A percentile compares a stretch with the other conserved stretches of the same genome.
phyloP scores from a whole-genome alignment of 2,113 vertebrate species.

The Plestiodon gilberti region DNA sequence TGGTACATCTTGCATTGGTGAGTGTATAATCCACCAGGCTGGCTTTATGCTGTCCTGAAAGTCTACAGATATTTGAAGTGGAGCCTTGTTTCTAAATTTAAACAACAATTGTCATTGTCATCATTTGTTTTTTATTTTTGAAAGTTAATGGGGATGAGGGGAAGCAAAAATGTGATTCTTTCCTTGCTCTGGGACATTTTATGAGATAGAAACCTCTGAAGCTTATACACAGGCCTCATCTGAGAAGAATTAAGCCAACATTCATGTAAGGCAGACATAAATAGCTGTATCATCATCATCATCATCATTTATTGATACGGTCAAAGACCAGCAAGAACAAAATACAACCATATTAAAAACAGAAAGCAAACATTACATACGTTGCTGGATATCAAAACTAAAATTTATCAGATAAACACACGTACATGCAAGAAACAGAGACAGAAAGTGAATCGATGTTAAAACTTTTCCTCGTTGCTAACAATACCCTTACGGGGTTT shows the following conservation, averaged over 20 bases:
- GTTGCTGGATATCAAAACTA: too few species aligned
- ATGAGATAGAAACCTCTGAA: background rate
- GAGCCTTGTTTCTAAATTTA: conserved; percentile 57
- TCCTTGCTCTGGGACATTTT: background rate
- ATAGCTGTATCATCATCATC: background rate
- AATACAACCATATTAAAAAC: too few species aligned
- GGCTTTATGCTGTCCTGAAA: conserved; percentile 58
- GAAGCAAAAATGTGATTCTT: background rate
- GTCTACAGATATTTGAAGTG: conserved; percentile 43
- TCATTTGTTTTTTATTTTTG: conserved; percentile 54
- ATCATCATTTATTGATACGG: too few species aligned
- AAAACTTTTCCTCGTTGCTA: too few species aligned
- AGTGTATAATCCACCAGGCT: conserved; percentile 29
- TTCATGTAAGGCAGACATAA: background rate
- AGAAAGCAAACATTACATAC: too few species aligned
- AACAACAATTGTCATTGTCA: conserved; percentile 41
- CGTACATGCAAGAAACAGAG: too few species aligned
- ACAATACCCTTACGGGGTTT: too few species aligned
- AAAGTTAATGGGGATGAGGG: conserved; percentile 23
- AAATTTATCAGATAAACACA: too few species aligned
- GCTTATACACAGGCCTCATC: background rate
- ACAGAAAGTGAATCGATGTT: too few species aligned
- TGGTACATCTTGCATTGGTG: conserved; percentile 14
- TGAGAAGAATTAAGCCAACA: background rate
- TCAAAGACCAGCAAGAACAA: too few species aligned